Conservation (phyloP, 2,113 vertebrate genomes). For the Sula dactylatra region DNA sequence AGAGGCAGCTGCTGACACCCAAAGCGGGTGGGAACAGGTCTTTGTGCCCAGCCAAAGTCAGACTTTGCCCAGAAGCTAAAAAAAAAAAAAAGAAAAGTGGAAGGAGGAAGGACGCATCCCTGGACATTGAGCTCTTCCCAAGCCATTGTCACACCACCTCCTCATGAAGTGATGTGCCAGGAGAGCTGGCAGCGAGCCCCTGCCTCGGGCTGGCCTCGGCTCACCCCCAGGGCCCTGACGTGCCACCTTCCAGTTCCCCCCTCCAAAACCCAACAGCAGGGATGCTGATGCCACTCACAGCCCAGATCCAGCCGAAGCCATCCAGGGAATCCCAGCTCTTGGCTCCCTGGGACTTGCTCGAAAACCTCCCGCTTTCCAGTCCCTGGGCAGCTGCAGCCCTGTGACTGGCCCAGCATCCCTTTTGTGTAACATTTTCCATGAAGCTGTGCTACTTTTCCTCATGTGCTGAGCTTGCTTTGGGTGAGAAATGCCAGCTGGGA, state of each 20-base stretch:
- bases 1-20: not conserved
- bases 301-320: not conserved
- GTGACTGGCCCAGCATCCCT: not conserved
- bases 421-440: not conserved
- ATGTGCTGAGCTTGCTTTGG: rapidly evolving
- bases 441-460: not conserved
- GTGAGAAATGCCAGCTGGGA: not conserved
- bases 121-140: not conserved
- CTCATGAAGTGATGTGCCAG: rapidly evolving
- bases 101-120: not conserved
- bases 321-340: not conserved
- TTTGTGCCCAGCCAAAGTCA: not conserved
- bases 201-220: not conserved
- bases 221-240: rapidly evolving
- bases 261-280: not conserved
- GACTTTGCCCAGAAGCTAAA: not conserved
- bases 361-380: not conserved
- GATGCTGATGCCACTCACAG: not conserved
- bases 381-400: not conserved
- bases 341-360: not conserved
- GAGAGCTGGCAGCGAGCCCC: not conserved
- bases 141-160: not conserved
- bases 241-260: not conserved
- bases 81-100: not conserved
- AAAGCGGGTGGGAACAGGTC: not conserved